Base-by-base conservation (phyloP, 1,140 invertebrate genomes). In the Heliothis subflexa region DNA sequence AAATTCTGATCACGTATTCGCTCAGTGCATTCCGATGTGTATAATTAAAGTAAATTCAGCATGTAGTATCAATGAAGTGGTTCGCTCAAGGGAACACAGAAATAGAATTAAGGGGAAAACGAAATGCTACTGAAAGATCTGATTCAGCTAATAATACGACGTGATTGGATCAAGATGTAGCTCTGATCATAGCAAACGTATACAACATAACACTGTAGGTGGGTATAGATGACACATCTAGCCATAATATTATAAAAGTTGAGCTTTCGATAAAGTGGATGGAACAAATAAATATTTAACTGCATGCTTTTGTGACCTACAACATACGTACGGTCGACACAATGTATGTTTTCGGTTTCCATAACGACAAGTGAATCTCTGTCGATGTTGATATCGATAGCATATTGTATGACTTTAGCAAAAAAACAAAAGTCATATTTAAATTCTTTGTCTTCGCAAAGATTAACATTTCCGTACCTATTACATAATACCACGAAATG, bases 11-110 rank as follows among this genome's bases (percentile, higher is more conserved):
- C 78, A 81, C 16, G 57, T 62, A 61, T 71, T 78, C 72, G 47
- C 66, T 18, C 79, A 74, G 62, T 83, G 83, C 85, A 86, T 86
- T 73, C 85, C 85, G 25, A 59, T 59, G 64, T 73, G 78, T 77
- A 78, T 79, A 81, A 83, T 79, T 55, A 83, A 81, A 66, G 80
- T 78, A 80, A 81, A 83, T 78, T 78, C 78, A 72, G 55, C 45
- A 66, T 71, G 52, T 78, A 70, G 80, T 76, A 82, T 82, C 81
- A 84, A 85, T 86, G 83, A 84, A 86, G 81, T 85, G 83, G 80
- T 45, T 81, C 52, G 77, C 50, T 81, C 71, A 79, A 81, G 83
- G 66, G 68, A 79, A 79, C 47, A 16, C 82, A 79, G 78, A 83
- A 86, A 86, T 86, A 83, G 85, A 86, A 78, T 40, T 61, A 61